Percentiles rank a stretch among this genome's conserved stretches.
Conservation (phyloP, 2,113 vertebrate species). For the Antigone vipio region DNA sequence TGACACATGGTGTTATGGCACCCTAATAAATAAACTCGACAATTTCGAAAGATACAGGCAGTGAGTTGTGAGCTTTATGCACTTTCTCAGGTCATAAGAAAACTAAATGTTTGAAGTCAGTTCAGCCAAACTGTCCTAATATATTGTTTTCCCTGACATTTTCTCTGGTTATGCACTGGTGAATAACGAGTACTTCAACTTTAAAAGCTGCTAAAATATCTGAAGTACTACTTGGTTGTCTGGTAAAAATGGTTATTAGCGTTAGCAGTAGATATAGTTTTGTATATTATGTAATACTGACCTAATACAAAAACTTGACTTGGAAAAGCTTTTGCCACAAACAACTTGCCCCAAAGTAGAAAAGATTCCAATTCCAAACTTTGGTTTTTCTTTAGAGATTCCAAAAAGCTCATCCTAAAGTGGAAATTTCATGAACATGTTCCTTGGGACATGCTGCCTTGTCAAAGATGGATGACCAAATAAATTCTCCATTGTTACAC, state of each 20-base stretch:
- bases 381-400: not conserved
- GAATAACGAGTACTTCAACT: not conserved
- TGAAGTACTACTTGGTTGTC: not conserved
- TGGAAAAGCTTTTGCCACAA: not conserved
- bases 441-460: not conserved
- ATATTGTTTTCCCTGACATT: not conserved
- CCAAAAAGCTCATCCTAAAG: not conserved
- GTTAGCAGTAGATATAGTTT: not conserved
- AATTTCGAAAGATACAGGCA: not conserved
- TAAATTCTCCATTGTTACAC: not conserved
- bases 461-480: not conserved
- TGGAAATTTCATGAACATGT: rapidly evolving
- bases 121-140: not conserved
- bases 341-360: not conserved
- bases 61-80: not conserved
- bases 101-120: not conserved
- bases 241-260: not conserved
- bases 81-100: not conserved
- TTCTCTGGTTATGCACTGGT: not conserved
- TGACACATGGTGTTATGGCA: not conserved
- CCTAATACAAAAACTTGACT: not conserved
- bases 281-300: rapidly evolving
- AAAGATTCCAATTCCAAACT: not conserved
- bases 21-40: not conserved
- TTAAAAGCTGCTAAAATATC: not conserved